A percentile compares a stretch with the other conserved stretches of the same genome.
phyloP scores from a whole-genome alignment of 2,888 invertebrate species.

The Lissocephala sabroskyi region DNA sequence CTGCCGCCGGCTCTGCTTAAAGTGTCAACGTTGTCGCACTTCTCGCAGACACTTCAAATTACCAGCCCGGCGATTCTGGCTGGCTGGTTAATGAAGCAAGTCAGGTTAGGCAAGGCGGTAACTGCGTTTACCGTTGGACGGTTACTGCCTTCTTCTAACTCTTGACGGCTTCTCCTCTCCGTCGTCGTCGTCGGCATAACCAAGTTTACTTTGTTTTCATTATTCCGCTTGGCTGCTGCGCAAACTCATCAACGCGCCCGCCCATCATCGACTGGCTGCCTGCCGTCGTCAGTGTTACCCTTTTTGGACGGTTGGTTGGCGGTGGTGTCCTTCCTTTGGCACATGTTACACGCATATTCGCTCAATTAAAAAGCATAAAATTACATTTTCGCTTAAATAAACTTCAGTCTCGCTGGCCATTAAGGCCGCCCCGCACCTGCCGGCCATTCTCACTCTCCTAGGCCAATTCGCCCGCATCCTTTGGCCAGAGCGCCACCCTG shows the following conservation, averaged over 20 bases:
- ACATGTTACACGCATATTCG: slow-evolving; percentile 56
- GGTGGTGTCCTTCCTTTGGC: slow-evolving; percentile 17
- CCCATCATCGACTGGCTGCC: neutral
- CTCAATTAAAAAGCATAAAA: slow-evolving; percentile 66
- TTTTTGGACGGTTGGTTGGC: neutral
- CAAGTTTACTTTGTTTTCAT: slow-evolving; percentile 36
- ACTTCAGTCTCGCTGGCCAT: slow-evolving; percentile 19
- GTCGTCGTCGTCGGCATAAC: too few relatives aligned
- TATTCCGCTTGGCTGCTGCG: slow-evolving; percentile 56
- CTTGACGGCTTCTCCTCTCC: too few relatives aligned
- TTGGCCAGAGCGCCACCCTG: neutral
- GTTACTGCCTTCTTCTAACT: too few relatives aligned
- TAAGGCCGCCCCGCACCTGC: neutral
- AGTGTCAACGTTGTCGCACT: slow-evolving; percentile 7
- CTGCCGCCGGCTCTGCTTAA: slow-evolving; percentile 8
- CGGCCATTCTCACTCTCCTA: neutral
- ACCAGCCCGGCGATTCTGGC: too few relatives aligned
- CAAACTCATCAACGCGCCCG: slow-evolving; percentile 53
- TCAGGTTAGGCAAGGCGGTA: neutral
- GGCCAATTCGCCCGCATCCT: neutral
- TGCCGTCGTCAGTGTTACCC: slow-evolving; percentile 3
- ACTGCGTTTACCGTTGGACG: neutral
- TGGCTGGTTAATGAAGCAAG: slow-evolving; percentile 1
- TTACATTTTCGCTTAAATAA: slow-evolving; percentile 63
- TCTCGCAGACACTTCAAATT: slow-evolving; percentile 2